phyloP scores from a whole-genome alignment of 2,888 invertebrate genomes.

The Rhingia campestris region DNA sequence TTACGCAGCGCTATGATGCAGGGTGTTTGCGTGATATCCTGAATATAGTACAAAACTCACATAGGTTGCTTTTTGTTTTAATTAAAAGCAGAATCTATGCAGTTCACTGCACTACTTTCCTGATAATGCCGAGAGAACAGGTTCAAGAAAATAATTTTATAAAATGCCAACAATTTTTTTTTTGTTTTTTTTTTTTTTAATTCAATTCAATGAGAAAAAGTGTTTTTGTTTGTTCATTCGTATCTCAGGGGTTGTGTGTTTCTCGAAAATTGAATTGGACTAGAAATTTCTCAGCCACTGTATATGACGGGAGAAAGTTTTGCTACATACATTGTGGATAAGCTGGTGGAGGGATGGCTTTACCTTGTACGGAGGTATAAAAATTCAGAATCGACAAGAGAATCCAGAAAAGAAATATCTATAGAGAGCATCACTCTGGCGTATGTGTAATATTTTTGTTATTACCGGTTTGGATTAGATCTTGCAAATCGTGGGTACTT shows the following conservation, averaged over 20 bases:
- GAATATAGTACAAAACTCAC: constrained; percentile 7
- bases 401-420: constrained; percentile 11
- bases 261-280: constrained; percentile 34
- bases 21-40: constrained; percentile 49
- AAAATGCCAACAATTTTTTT: constrained; percentile 22
- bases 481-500: constrained; percentile 32
- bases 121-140: no score
- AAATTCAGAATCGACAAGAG: constrained; percentile 10
- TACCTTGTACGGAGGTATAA: background rate
- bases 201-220: constrained; percentile 12
- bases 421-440: constrained; percentile 1
- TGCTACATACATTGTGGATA: constrained; percentile 29
- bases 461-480: background rate
- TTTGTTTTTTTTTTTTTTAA: constrained; percentile 46
- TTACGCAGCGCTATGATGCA: constrained; percentile 29
- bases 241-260: constrained; percentile 15
- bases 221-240: constrained; percentile 45
- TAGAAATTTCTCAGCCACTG: constrained; percentile 15
- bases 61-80: constrained; percentile 46
- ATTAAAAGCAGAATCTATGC: constrained; percentile 59
- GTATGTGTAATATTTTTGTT: constrained; percentile 47
- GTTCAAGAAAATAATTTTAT: constrained; percentile 4
- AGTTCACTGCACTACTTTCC: constrained; percentile 56
- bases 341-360: background rate
- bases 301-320: constrained; percentile 25